Base-by-base conservation (phyloP, 2,113 vertebrate species). In the Stictonetta naevosa region DNA sequence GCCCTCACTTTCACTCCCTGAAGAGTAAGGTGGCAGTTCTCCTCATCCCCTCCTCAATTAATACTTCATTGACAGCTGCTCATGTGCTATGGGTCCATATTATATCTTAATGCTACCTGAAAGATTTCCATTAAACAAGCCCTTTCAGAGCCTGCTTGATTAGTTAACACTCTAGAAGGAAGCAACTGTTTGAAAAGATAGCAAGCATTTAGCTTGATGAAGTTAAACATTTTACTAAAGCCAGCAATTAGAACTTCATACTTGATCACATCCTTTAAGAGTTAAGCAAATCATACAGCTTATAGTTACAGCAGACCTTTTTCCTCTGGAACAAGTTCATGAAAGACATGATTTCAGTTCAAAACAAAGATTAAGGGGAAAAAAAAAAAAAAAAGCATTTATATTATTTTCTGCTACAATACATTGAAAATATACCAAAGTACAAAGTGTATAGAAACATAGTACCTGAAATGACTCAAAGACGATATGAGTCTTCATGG, bases 331-430 rank as follows among this genome's bases (percentile, higher is more conserved):
- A 92, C 33, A 95, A 68, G 66, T 62, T 92, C 79, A 96, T 71
- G 96, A 96, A 95, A 97, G 14, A 88, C 10, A 79, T 90, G 87
- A 60, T 86, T 86, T 77, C 83, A 96, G 86, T 96, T 83, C 46
- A 78, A 83, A 73, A 48, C 18, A 72, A n/a, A 31, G 53, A 67
- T 25, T 36, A 63, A 16, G 26, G 38, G 20, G 26, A 28, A 20
- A n/a, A 18, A 56, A 56, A 56, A 31, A 14, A 55, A 31, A 56
- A n/a, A 31, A 16, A 67, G 4, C 2, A 50, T 36, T 80, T 83
- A 31, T 10, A 42, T 48, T 68, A 26, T 56, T 86, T 91, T 56
- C 48, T 92, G 38, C 58, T 55, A 40, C 11, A 53, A 6, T 14
- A 4, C 13, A 46, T 1, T 82, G 17, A 18, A 86, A 78, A 11